Evolutionary conservation across 2,888 invertebrate species (phyloP).

Genomic region (Acanthoscelides obtectus): DNA sequence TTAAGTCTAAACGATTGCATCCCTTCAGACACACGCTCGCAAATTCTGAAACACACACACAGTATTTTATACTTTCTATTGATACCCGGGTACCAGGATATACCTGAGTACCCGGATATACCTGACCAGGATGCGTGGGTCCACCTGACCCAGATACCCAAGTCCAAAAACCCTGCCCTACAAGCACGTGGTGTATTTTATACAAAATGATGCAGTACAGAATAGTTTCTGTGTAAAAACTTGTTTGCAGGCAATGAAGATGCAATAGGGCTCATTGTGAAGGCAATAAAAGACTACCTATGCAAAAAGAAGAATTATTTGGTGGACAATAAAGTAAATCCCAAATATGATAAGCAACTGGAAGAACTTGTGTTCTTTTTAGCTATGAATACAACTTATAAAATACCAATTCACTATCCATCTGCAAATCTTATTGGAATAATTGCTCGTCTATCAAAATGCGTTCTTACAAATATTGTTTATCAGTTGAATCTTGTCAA

Average conservation of each 20-base stretch:
- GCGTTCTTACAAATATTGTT: constrained; percentile 34
- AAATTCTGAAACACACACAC: no score
- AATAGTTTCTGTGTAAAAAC: no score
- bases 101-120: no score
- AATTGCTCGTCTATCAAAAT: constrained; percentile 37
- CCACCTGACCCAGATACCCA: no score
- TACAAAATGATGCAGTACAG: no score
- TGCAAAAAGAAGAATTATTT: constrained; percentile 24
- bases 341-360: constrained; percentile 24
- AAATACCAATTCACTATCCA: constrained; percentile 25
- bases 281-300: constrained; percentile 26
- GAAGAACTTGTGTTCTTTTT: constrained; percentile 34
- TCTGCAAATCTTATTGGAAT: constrained; percentile 37
- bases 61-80: no score
- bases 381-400: constrained; percentile 38
- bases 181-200: no score
- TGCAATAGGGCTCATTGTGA: constrained; percentile 25
- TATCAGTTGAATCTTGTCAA: constrained; percentile 28
- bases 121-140: no score
- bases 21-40: no score
- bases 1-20: no score
- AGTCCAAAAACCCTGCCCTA: no score
- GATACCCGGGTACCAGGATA: no score
- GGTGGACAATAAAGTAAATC: constrained; percentile 21
- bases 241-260: constrained; percentile 37